phyloP scores from a whole-genome alignment of 1,140 invertebrate species.

The Pomacea maculata region DNA sequence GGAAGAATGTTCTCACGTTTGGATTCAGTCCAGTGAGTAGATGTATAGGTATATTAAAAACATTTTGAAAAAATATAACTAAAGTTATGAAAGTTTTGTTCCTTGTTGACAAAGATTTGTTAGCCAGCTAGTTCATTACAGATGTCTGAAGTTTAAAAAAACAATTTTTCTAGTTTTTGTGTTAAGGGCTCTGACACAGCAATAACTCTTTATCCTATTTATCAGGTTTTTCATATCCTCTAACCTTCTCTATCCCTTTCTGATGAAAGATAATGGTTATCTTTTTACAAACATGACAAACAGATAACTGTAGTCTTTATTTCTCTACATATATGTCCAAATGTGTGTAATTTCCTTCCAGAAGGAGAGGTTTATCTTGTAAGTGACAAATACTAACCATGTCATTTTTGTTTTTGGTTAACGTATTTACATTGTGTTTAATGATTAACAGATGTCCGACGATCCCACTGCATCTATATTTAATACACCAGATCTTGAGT shows the following conservation, averaged over 20 bases:
- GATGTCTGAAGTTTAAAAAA: too few relatives aligned
- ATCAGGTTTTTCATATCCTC: too few relatives aligned
- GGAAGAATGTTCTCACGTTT: slow-evolving; percentile 31
- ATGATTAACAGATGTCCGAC: slow-evolving; percentile 31
- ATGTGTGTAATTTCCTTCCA: not conserved
- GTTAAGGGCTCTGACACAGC: not conserved
- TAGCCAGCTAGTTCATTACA: too few relatives aligned
- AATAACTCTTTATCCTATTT: not conserved
- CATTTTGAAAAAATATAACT: too few relatives aligned
- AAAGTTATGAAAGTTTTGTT: too few relatives aligned
- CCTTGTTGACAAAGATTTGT: too few relatives aligned
- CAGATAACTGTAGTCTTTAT: not conserved
- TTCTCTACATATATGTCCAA: not conserved
- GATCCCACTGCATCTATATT: slow-evolving; percentile 29
- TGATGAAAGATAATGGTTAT: too few relatives aligned
- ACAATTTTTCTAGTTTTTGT: not conserved
- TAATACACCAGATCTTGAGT: slow-evolving; percentile 26
- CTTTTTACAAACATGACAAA: too few relatives aligned
- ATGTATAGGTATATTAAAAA: not conserved
- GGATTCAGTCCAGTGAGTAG: slow-evolving; percentile 31
- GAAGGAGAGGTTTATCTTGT: not conserved
- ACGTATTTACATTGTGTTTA: not conserved
- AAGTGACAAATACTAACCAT: not conserved
- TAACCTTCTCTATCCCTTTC: too few relatives aligned
- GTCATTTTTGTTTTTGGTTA: not conserved